phyloP scores from a whole-genome alignment of 2,888 invertebrate genomes.

The Schizaphis graminum region DNA sequence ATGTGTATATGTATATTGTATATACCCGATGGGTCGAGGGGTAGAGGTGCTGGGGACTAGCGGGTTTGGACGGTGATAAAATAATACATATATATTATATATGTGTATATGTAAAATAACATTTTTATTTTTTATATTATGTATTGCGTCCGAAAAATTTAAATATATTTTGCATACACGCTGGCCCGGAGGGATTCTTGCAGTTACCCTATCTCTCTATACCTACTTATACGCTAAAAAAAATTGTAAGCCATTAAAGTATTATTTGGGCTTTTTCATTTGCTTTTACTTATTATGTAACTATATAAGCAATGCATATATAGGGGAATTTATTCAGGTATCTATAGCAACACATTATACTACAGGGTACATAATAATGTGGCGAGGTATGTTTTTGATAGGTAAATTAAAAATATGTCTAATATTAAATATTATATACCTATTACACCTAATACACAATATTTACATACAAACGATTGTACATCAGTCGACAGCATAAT shows the following conservation, averaged over 20 bases:
- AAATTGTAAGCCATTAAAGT: not conserved
- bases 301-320: not conserved
- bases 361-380: no score
- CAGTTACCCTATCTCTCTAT: not conserved
- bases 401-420: not conserved
- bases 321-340: not conserved
- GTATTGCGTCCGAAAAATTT: not conserved
- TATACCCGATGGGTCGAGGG: no score
- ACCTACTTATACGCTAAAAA: not conserved
- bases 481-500: not conserved
- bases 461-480: not conserved
- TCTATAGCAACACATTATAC: not conserved
- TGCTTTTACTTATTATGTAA: not conserved
- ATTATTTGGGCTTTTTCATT: not conserved
- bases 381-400: not conserved
- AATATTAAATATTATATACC: not conserved
- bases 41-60: not conserved
- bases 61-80: not conserved
- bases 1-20: no score
- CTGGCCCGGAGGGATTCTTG: not conserved
- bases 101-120: not conserved
- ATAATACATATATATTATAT: not conserved
- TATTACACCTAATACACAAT: not conserved
- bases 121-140: not conserved
- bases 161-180: not conserved